Percentiles rank a stretch among this genome's conserved stretches.
Evolutionary conservation across 2,113 vertebrate species (phyloP).

Genomic region (Kryptolebias marmoratus): DNA sequence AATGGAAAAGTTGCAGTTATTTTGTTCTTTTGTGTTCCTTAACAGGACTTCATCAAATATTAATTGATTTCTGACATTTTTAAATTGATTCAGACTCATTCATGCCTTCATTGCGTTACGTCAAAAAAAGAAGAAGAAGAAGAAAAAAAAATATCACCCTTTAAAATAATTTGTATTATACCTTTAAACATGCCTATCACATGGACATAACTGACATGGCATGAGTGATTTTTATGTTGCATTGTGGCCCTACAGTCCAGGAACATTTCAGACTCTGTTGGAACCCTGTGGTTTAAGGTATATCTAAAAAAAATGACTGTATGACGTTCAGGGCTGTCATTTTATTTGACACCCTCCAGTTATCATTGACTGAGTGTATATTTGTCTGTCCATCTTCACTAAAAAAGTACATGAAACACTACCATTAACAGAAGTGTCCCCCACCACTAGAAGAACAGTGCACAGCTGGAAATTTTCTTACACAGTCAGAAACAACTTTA

Average conservation of each 20-base stretch:
- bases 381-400: neutral
- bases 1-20: too few relatives aligned
- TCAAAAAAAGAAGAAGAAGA: too few relatives aligned
- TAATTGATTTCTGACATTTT: too few relatives aligned
- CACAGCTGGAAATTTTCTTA: constrained; percentile 4
- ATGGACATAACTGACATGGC: neutral
- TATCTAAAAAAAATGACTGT: neutral
- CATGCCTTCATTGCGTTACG: too few relatives aligned
- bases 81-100: too few relatives aligned
- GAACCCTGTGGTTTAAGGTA: neutral
- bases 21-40: too few relatives aligned
- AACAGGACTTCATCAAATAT: too few relatives aligned
- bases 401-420: neutral
- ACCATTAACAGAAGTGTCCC: neutral
- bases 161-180: neutral
- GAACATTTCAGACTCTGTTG: neutral
- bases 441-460: neutral
- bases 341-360: constrained; percentile 1
- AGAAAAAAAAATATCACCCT: too few relatives aligned
- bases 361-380: neutral
- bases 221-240: neutral
- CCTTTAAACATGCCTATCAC: neutral
- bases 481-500: neutral
- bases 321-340: neutral
- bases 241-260: neutral